phyloP scores from a whole-genome alignment of 2,797 vertebrate species.

The Phyllotis vaccarum region DNA sequence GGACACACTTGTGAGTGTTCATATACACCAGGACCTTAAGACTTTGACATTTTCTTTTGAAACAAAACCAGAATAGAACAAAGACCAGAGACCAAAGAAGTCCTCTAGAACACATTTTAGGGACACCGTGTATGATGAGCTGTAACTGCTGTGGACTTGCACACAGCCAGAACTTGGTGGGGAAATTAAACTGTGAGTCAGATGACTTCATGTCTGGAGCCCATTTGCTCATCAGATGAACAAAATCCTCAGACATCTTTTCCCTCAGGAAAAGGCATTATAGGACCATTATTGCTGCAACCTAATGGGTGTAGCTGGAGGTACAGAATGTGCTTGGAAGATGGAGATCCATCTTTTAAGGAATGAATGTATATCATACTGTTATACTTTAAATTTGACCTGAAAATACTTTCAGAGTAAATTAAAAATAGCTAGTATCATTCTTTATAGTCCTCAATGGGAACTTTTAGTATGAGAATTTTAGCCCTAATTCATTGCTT shows the following conservation, averaged over 20 bases:
- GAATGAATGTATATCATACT: background rate
- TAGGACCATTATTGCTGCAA: background rate
- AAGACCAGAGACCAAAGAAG: background rate
- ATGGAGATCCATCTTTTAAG: conserved; percentile 21
- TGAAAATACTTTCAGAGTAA: background rate
- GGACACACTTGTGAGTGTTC: background rate
- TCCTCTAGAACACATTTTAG: background rate
- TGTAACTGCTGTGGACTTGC: background rate
- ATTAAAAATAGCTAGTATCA: background rate
- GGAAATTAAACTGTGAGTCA: background rate
- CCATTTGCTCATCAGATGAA: background rate
- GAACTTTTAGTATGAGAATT: background rate
- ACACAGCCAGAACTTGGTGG: background rate
- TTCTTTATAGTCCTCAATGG: background rate
- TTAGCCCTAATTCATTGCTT: background rate
- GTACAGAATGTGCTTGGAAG: background rate
- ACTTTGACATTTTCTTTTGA: background rate
- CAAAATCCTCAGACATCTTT: background rate
- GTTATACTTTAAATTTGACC: background rate
- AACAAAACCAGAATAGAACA: background rate
- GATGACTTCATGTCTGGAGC: background rate
- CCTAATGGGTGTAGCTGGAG: background rate
- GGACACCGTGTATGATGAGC: fast-evolving
- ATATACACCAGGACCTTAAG: background rate
- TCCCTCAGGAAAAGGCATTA: background rate